Evolutionary conservation across 1,140 invertebrate genomes (phyloP).

Genomic region (Philopotamus ludificatus): DNA sequence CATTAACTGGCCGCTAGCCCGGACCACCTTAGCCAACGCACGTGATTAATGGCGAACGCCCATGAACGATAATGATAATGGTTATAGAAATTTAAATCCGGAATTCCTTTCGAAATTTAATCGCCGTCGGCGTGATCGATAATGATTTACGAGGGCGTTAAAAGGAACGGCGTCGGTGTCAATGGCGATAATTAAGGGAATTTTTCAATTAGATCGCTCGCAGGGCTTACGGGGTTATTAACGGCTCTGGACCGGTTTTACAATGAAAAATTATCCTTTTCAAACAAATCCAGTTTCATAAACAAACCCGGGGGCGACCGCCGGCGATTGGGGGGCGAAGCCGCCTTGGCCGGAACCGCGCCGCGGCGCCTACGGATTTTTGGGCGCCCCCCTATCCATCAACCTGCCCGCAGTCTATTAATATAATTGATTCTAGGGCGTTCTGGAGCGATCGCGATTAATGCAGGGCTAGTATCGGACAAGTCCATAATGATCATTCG

Average conservation of each 20-base stretch:
- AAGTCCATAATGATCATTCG: too few species aligned
- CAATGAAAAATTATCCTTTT: slow-evolving; percentile 12
- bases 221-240: neutral
- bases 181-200: neutral
- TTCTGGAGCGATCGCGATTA: neutral
- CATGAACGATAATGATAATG: too few species aligned
- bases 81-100: too few species aligned
- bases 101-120: too few species aligned
- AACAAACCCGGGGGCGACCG: slow-evolving; percentile 3
- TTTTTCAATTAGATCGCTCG: neutral
- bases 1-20: too few species aligned
- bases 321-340: neutral
- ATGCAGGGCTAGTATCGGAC: too few species aligned
- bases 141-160: neutral
- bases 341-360: neutral
- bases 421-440: neutral
- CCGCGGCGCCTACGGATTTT: neutral
- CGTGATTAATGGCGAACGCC: too few species aligned
- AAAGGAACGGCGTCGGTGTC: neutral
- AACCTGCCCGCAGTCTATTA: neutral
- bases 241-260: neutral
- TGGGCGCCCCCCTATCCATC: neutral
- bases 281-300: slow-evolving; percentile 5
- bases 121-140: slow-evolving; percentile 5
- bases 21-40: too few species aligned